Percentiles rank a stretch among this genome's conserved stretches.
Conservation (phyloP, 92 coral and sea anemone genomes). For the Plumapathes pennacea region DNA sequence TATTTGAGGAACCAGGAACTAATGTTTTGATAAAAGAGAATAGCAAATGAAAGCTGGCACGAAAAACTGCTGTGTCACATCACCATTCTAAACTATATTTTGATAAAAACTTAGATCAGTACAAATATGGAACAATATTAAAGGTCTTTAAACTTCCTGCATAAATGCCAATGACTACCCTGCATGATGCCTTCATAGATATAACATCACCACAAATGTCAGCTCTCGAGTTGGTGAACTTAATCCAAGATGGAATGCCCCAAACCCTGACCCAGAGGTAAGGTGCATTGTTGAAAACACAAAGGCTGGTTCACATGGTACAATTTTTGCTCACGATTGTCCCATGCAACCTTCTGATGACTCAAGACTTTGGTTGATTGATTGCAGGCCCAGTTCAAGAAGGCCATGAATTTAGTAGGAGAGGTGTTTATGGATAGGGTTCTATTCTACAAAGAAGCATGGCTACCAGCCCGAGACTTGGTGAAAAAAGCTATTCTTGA, state of each 20-base stretch:
- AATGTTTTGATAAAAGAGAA: too few species aligned
- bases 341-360: neutral
- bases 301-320: too few species aligned
- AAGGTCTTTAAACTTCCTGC: too few species aligned
- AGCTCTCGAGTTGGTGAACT: conserved; percentile 82
- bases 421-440: conserved; percentile 77
- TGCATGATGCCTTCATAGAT: too few species aligned
- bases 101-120: too few species aligned
- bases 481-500: conserved; percentile 70
- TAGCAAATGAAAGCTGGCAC: too few species aligned
- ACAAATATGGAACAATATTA: too few species aligned
- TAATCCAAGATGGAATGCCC: conserved; percentile 92
- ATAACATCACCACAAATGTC: conserved; percentile 73
- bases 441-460: conserved; percentile 70
- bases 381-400: conserved; percentile 73
- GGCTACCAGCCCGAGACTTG: conserved; percentile 93
- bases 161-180: too few species aligned
- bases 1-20: too few species aligned
- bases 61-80: too few species aligned
- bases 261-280: conserved; percentile 74
- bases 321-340: too few species aligned
- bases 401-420: conserved; percentile 83
- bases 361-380: neutral
- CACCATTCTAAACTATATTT: too few species aligned
- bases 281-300: neutral